Conservation (phyloP, 2,797 vertebrate genomes). For the Schizopygopsis malacanthus region DNA sequence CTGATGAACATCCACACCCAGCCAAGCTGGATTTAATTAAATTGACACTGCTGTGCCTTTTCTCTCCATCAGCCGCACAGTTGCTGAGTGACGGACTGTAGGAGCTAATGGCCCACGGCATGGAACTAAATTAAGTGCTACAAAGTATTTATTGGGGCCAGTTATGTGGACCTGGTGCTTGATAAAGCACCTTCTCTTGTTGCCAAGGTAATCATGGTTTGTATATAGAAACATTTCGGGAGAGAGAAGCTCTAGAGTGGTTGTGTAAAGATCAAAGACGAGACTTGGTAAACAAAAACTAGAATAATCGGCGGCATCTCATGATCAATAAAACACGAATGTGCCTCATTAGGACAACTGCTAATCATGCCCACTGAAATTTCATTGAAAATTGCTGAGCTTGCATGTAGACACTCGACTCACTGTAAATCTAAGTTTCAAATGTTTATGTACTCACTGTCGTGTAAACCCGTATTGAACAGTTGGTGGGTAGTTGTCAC, state of each 20-base stretch:
- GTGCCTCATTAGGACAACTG: neutral
- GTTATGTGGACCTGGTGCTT: conserved; percentile 57
- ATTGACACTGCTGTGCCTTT: conserved; percentile 53
- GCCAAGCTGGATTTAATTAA: conserved; percentile 59
- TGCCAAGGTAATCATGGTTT: conserved; percentile 49
- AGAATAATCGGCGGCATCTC: neutral
- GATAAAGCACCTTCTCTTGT: conserved; percentile 43
- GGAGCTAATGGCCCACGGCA: conserved; percentile 63
- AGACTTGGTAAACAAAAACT: conserved; percentile 25
- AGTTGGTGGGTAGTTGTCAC: neutral
- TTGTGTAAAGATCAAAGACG: conserved; percentile 12
- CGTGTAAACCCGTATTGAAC: neutral
- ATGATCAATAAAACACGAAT: conserved; percentile 8
- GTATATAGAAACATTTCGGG: conserved; percentile 36
- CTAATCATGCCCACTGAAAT: neutral
- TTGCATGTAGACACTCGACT: neutral
- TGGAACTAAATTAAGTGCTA: conserved; percentile 64
- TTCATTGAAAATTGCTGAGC: neutral
- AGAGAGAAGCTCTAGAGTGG: conserved; percentile 12
- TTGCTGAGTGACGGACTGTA: conserved; percentile 65
- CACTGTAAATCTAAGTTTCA: neutral
- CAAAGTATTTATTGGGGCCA: conserved; percentile 64
- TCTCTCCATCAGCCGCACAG: conserved; percentile 49
- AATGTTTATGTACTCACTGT: neutral
- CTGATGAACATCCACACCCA: conserved; percentile 41